Percentiles rank a stretch among this genome's conserved stretches.
phyloP scores from a whole-genome alignment of 2,888 invertebrate genomes.

The Luperina nickerlii region DNA sequence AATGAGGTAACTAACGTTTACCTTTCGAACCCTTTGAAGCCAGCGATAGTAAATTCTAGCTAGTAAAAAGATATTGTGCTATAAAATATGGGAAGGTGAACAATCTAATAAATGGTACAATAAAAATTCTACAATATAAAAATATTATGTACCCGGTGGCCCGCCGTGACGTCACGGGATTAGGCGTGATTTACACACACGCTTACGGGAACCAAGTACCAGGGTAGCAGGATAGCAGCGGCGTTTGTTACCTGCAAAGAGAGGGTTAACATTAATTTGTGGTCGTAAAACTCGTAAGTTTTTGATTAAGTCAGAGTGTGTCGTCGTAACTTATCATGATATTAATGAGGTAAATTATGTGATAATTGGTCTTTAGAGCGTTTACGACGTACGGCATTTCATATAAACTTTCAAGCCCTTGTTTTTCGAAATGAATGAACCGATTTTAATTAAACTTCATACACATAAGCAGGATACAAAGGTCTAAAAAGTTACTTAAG shows the following conservation, averaged over 20 bases:
- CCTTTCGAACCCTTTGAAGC: conserved; percentile 43
- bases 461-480: no score
- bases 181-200: conserved; percentile 78
- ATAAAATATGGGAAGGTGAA: conserved; percentile 68
- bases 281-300: conserved; percentile 50
- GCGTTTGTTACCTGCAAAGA: conserved; percentile 70
- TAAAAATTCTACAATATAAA: conserved; percentile 64
- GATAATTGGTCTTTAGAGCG: background rate
- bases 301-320: conserved; percentile 20
- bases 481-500: no score
- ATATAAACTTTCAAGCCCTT: no score
- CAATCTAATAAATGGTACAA: conserved; percentile 65
- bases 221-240: conserved; percentile 41
- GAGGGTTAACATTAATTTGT: conserved; percentile 48
- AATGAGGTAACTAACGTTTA: conserved; percentile 18
- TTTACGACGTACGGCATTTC: no score
- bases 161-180: conserved; percentile 73
- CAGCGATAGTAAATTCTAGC: conserved; percentile 52
- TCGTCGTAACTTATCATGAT: conserved; percentile 20
- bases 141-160: conserved; percentile 64
- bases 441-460: no score
- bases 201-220: conserved; percentile 52
- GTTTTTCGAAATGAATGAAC: no score
- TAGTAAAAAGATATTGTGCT: conserved; percentile 46
- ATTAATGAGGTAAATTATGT: conserved; percentile 9